Base-by-base conservation (phyloP, 2,797 vertebrate genomes). In the Crocodylus rhombifer region DNA sequence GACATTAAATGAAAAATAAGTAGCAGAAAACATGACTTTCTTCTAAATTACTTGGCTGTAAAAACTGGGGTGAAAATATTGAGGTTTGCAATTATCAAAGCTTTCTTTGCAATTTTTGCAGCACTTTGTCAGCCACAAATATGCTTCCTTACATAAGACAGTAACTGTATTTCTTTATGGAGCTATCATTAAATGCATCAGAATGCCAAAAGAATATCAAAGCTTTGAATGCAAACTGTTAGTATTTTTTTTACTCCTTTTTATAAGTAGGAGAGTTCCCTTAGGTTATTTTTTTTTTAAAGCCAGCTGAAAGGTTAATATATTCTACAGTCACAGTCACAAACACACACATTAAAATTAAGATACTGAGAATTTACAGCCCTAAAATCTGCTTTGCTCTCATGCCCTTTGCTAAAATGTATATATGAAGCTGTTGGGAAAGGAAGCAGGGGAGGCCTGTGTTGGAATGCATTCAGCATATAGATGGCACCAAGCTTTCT, bases 61-160 rank as follows among this genome's bases (percentile, higher is more conserved):
- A 97, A 97, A 96, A 91, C 81, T 91, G 62, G 81, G 85, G 82
- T 88, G 92, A 97, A 96, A 96, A 93, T 85, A 82, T 91, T 86
- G 64, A 77, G 67, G 64, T 92, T 90, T 92, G 79, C 92, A 96
- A 92, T 95, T 96, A 97, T 97, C 95, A 96, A 95, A 97, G 92
- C 93, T 87, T 87, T 92, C 81, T 69, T 5, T 20, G 77, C 80
- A 36, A 88, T 86, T 94, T 96, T 96, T 96, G 87, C 82, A 95
- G 88, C 69, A n/a, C 92, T 96, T 97, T 97, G 94, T 97, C 95
- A 96, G 92, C 97, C 97, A 93, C 97, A 97, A 95, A 86, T 96
- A 96, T 79, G 92, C 80, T 87, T 97, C 91, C 90, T 93, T 95
- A 94, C 97, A 96, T 89, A 82, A 97, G 97, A 96, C 88, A 88